phyloP scores from a whole-genome alignment of 2,113 vertebrate species.

The Phoxinus phoxinus region DNA sequence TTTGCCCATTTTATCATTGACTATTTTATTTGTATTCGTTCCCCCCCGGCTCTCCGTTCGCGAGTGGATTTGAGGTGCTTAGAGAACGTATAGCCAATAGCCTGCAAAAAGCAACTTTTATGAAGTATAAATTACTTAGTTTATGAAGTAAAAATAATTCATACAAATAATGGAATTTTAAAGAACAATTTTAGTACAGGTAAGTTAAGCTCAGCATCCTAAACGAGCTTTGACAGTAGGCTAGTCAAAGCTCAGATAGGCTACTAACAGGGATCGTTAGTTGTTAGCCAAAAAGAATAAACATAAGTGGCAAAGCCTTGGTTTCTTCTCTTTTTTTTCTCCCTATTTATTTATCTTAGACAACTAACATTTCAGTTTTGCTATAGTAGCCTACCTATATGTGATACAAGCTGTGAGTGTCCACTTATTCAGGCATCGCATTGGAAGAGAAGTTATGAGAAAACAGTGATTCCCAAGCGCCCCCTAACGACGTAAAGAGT shows the following conservation, averaged over 20 bases:
- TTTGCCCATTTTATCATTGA: not conserved
- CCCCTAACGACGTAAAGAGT: constrained; percentile 65
- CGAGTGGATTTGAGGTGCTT: not conserved
- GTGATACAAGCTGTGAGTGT: not conserved
- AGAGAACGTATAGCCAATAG: not conserved
- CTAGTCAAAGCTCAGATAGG: not conserved
- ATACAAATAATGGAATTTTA: not conserved
- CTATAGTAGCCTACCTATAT: not conserved
- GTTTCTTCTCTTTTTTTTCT: no score
- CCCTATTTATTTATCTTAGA: not conserved
- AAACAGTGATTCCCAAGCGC: constrained; percentile 69
- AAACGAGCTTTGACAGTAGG: not conserved
- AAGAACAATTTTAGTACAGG: not conserved
- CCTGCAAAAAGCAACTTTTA: not conserved
- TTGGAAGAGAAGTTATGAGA: constrained; percentile 6
- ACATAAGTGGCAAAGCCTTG: not conserved
- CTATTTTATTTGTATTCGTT: not conserved
- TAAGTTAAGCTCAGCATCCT: not conserved
- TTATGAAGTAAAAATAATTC: not conserved
- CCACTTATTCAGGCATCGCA: not conserved
- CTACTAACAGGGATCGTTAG: not conserved
- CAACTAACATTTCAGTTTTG: not conserved
- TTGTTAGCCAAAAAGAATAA: not conserved
- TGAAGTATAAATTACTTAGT: not conserved
- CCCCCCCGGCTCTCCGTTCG: not conserved